Conservation (phyloP, 1,140 invertebrate species). For the Scylla paramamosain region DNA sequence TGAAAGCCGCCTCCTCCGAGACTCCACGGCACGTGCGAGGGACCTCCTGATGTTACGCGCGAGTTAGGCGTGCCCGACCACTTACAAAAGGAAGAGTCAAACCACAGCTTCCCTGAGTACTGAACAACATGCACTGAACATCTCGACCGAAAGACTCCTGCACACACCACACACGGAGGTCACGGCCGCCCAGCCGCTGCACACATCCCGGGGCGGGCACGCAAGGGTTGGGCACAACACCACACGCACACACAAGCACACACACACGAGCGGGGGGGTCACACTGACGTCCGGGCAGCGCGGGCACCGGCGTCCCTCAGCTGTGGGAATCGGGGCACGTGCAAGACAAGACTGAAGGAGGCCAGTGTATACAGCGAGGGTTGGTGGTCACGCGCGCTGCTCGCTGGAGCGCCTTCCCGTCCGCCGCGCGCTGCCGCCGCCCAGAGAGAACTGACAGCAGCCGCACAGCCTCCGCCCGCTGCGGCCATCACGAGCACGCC, state of each 20-base stretch:
- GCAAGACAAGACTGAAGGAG: background rate
- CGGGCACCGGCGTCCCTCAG: background rate
- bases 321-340: background rate
- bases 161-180: background rate
- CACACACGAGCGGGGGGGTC: background rate
- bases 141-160: background rate
- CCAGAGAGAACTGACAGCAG: constrained; percentile 60
- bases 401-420: constrained; percentile 58
- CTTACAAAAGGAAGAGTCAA: background rate
- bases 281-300: constrained; percentile 7
- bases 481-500: constrained; percentile 46
- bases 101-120: background rate
- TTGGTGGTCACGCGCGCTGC: constrained; percentile 28
- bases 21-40: background rate
- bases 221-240: background rate
- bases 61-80: background rate
- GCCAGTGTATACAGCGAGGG: background rate
- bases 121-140: background rate
- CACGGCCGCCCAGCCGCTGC: background rate
- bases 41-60: background rate
- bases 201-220: constrained; percentile 7
- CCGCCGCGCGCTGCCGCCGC: constrained; percentile 66
- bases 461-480: constrained; percentile 55
- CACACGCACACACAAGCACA: background rate
- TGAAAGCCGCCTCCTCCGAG: background rate